Percentiles rank a stretch among this genome's conserved stretches.
Evolutionary conservation across 2,888 invertebrate species (phyloP).

Genomic region (Laspeyria flexula): DNA sequence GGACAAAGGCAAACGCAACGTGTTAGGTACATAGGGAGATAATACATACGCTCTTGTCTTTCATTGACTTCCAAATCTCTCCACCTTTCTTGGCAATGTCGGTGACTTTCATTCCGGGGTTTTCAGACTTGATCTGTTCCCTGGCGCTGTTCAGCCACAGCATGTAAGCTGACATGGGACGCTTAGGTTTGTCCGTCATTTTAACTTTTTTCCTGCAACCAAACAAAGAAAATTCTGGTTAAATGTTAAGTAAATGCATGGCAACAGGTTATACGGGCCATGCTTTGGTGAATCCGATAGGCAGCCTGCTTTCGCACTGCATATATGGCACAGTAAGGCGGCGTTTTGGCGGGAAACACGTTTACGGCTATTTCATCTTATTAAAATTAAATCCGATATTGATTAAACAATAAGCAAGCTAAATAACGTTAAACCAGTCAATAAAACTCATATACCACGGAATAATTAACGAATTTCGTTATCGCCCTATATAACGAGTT

Average conservation of each 20-base stretch:
- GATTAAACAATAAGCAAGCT: conserved; percentile 30
- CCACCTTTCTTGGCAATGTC: conserved; percentile 98
- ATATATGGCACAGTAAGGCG: conserved; percentile 67
- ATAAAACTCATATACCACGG: conserved; percentile 40
- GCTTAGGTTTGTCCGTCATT: conserved; percentile 96
- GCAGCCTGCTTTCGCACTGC: conserved; percentile 60
- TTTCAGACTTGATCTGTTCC: conserved; percentile 94
- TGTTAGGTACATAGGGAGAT: conserved; percentile 13
- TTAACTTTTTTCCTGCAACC: conserved; percentile 86
- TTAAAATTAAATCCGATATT: conserved; percentile 32
- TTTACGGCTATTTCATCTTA: conserved; percentile 44
- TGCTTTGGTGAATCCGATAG: conserved; percentile 49
- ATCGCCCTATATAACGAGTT: conserved; percentile 82
- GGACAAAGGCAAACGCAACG: conserved; percentile 14
- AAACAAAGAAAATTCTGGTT: conserved; percentile 46
- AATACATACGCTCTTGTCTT: conserved; percentile 92
- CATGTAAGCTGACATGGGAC: conserved; percentile 97
- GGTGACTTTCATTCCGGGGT: conserved; percentile 96
- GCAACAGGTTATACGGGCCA: conserved; percentile 68
- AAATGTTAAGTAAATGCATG: conserved; percentile 46
- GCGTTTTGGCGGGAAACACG: conserved; percentile 85
- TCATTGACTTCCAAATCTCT: conserved; percentile 96
- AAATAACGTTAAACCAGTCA: conserved; percentile 34
- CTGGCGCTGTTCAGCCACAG: conserved; percentile 96
- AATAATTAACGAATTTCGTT: conserved; percentile 64